Conservation (phyloP, 2,797 vertebrate species). For the Falco rusticolus region DNA sequence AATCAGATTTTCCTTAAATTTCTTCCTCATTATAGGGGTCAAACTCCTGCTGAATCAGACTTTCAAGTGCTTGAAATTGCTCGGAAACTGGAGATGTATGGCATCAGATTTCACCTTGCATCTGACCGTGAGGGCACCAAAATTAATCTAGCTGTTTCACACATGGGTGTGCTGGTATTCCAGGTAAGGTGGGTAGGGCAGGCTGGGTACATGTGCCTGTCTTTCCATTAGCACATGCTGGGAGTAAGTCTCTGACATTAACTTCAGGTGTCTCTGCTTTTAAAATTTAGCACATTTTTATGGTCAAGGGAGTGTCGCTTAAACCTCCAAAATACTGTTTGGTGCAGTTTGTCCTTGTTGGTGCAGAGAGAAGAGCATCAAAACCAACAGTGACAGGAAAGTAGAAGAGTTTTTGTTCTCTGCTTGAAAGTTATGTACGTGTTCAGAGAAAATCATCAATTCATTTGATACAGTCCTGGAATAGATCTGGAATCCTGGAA, state of each 20-base stretch:
- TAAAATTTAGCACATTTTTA: background rate
- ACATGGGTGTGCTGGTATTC: conserved; percentile 95
- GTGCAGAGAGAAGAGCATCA: background rate
- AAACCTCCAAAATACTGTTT: background rate
- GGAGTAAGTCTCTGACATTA: background rate
- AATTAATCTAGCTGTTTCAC: conserved; percentile 93
- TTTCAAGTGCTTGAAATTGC: conserved; percentile 97
- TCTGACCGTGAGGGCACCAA: conserved; percentile 93
- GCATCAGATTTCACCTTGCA: conserved; percentile 92
- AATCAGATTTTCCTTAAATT: background rate
- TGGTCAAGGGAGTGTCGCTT: background rate
- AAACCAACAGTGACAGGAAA: background rate
- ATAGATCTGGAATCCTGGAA: background rate
- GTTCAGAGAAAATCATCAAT: background rate
- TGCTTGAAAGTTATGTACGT: background rate
- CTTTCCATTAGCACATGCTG: background rate
- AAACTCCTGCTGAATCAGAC: conserved; percentile 97
- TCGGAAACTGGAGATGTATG: conserved; percentile 96
- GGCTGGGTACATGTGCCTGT: background rate
- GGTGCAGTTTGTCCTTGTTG: background rate
- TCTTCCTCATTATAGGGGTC: conserved; percentile 78
- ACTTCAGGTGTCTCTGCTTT: background rate
- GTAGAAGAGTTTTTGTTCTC: background rate
- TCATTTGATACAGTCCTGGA: background rate
- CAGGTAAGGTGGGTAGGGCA: conserved; percentile 80